Percentiles rank a stretch among this genome's conserved stretches.
Conservation (phyloP, 2,113 vertebrate species). For the Heterotis niloticus region DNA sequence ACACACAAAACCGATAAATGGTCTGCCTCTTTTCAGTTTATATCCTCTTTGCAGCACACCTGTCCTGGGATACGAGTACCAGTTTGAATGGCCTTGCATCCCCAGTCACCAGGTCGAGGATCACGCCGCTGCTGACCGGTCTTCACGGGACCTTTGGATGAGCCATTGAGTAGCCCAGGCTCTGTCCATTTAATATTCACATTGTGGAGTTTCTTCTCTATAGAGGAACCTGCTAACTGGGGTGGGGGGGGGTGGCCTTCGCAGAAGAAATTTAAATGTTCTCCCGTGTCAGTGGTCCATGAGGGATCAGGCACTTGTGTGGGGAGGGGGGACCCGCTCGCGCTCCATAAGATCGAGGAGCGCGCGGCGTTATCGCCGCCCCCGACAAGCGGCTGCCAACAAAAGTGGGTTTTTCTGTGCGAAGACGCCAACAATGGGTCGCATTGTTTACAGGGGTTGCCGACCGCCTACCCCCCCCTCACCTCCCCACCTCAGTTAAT, state of each 20-base stretch:
- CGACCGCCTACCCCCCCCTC: background rate
- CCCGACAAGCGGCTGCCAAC: background rate
- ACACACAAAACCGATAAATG: too few relatives aligned
- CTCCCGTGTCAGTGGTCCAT: background rate
- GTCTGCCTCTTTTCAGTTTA: too few relatives aligned
- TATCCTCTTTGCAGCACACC: background rate
- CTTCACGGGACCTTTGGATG: too few relatives aligned
- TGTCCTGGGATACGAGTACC: background rate
- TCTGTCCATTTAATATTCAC: too few relatives aligned
- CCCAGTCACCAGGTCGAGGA: too few relatives aligned
- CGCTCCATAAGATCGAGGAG: background rate
- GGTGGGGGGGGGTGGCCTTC: background rate
- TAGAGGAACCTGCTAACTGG: background rate
- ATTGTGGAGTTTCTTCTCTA: background rate
- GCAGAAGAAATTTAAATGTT: background rate
- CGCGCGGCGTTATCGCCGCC: background rate
- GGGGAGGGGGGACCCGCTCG: background rate
- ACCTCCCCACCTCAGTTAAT: conserved; percentile 63
- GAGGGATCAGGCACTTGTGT: conserved; percentile 10
- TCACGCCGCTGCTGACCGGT: too few relatives aligned
- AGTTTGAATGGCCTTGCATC: background rate
- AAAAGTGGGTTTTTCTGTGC: conserved; percentile 23
- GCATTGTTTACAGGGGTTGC: conserved; percentile 56
- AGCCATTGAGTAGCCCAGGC: too few relatives aligned
- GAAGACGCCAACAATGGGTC: conserved; percentile 51